Evolutionary conservation across 2,888 invertebrate species (phyloP), one percentile per base, ranked within the genome.

Genomic region (Caenorhabditis japonica): DNA sequence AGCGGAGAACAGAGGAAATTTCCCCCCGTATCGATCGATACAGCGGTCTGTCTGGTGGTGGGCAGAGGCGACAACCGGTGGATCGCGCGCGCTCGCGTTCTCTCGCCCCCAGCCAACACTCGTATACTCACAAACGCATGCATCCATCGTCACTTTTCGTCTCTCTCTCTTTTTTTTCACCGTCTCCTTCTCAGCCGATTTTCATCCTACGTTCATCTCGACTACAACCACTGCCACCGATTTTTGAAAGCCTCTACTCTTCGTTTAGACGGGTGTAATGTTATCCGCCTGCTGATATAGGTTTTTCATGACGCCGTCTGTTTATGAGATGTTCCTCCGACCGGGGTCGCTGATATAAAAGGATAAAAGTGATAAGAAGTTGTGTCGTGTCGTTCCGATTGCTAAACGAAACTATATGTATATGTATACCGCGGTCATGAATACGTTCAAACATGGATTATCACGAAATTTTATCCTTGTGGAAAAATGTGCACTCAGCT

Each of bases 211-310:
- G 49, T 56, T 47, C 41, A n/a, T n/a, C 64, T 64, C 56, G 64
- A 64, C 64, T 64, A 64, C 64, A 56, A 49, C 64, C 64, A 64
- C 64, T 64, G 49, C 39, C 49, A 21, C 25, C 46, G 61, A 62
- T 64, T 56, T 64, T 64, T 64, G 55, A 64, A 64, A 64, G 55
- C 64, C 41, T 49, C 19, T 5, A 23, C 33, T 36, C 43, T 44
- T 41, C 46, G 13, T 30, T 33, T 36, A 12, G 8, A 21, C 8
- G 25, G 51, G 27, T 64, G 64, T 64, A 64, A 64, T 56, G 49
- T 61, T 64, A 64, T 64, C 64, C 64, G 64, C 64, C 55, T 64
- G 55, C 64, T 64, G 64, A n/a, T n/a, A n/a, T n/a, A n/a, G n/a
- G n/a, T n/a, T n/a, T n/a, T n/a, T n/a, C n/a, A n/a, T 64, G 64